Percentiles rank a stretch among this genome's conserved stretches.
phyloP scores from a whole-genome alignment of 2,113 vertebrate species.

The Anguilla rostrata region DNA sequence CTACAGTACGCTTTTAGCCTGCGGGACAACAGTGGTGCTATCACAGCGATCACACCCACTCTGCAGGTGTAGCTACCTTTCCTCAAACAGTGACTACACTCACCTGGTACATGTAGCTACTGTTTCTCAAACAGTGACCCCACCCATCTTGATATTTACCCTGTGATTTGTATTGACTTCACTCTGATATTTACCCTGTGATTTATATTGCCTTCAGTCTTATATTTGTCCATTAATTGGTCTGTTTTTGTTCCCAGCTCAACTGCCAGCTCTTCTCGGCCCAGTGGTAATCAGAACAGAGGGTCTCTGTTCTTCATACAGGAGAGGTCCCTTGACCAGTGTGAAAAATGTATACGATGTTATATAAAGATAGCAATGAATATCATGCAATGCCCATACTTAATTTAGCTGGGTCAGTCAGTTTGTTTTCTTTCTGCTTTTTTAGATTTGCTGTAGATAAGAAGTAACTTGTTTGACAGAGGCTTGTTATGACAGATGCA shows the following conservation, averaged over 20 bases:
- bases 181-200: background rate
- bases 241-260: too few relatives aligned
- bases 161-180: background rate
- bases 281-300: too few relatives aligned
- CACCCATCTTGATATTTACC: background rate
- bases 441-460: background rate
- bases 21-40: too few relatives aligned
- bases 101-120: background rate
- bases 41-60: background rate
- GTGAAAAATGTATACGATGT: background rate
- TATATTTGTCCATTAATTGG: background rate
- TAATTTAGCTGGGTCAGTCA: background rate
- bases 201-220: background rate
- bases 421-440: background rate
- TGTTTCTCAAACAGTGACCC: background rate
- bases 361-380: background rate
- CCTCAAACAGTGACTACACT: background rate
- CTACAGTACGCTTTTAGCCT: background rate
- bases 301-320: background rate
- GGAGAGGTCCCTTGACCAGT: background rate
- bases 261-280: too few relatives aligned
- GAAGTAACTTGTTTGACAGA: background rate
- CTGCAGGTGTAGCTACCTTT: background rate
- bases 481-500: constrained; percentile 3
- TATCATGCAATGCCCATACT: background rate